Evolutionary conservation across 2,797 vertebrate species (phyloP), one percentile per base, ranked within the genome.

Genomic region (Sciurus vulgaris): DNA sequence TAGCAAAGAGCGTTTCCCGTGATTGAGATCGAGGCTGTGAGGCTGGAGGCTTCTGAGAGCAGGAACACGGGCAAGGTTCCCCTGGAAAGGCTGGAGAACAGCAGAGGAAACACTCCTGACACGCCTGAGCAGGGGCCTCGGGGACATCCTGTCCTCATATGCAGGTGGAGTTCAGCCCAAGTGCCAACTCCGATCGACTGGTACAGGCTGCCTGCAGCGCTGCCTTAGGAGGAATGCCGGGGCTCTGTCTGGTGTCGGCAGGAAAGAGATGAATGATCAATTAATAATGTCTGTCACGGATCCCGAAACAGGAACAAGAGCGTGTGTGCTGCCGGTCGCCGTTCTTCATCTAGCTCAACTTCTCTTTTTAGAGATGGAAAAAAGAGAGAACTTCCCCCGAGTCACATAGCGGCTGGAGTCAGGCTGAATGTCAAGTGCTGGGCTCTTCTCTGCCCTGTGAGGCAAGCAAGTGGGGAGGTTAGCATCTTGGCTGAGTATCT

Each of bases 251-350:
- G 54, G 70, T 86, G 77, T 86, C 67, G 86, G 44, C 69, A 88
- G 77, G 35, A 61, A 96, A 95, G 47, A 85, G 72, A 8, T 90
- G 77, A 90, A 30, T 26, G 61, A 83, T 92, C 69, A 18, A 94
- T 83, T 92, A 88, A 86, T 79, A 78, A 78, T 72, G 77, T 86
- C 95, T 96, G n/a, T 63, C 85, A 74, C 4, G 11, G 33, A 56
- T 77, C 13, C 2, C 24, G 17, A 65, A 92, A 63, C 12, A 35
- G n/a, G 47, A 82, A 67, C 11, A 56, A 72, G 15, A 54, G 26
- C 12, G 4, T 15, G 33, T 35, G 33, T 85, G 90, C 63, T 8
- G 8, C 8, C 6, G 73, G 61, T 67, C 61, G 30, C 41, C 44
- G 15, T 44, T 67, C 44, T 47, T 73, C 30, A 73, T n/a, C 38